Percentiles rank a stretch among this genome's conserved stretches.
These are phyloP conservation scores for Sparidentex hasta DNA, from an alignment of 2,797 vertebrate species.

Conservation along the genomic window DNA sequence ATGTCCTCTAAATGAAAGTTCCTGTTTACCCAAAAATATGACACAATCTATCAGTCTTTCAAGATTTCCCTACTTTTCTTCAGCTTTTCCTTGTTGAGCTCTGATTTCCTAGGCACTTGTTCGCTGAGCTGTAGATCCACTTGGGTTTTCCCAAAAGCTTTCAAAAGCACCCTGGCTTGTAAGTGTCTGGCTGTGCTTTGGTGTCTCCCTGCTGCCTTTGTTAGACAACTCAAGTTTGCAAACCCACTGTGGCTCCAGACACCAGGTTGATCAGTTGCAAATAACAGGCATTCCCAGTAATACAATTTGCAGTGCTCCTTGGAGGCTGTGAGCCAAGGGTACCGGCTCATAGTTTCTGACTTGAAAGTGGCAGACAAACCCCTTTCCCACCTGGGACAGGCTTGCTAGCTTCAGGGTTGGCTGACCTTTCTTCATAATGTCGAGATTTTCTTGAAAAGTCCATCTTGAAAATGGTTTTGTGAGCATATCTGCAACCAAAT, in stretches of 20 bases:
- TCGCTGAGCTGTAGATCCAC: slow-evolving; percentile 28
- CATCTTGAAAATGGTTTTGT: neutral
- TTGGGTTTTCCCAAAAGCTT: slow-evolving; percentile 35
- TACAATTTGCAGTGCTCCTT: neutral
- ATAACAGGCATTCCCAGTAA: no score
- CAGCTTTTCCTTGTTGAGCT: no score
- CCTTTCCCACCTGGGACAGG: neutral
- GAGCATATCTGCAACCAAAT: no score
- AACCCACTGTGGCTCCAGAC: no score
- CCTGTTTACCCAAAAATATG: no score
- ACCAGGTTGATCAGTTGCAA: no score
- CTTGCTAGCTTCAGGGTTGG: neutral
- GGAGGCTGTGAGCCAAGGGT: neutral
- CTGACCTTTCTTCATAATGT: neutral
- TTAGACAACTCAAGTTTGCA: slow-evolving; percentile 35
- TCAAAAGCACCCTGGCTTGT: slow-evolving; percentile 32
- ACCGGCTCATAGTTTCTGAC: neutral
- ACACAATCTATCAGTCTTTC: no score
- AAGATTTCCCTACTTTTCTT: no score
- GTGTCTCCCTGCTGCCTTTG: slow-evolving; percentile 43
- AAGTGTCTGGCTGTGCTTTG: slow-evolving; percentile 40
- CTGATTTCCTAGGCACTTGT: neutral
- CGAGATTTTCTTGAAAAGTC: neutral
- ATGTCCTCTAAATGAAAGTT: no score
- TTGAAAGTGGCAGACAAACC: neutral